Evolutionary conservation across 2,113 vertebrate genomes (phyloP), one percentile per base, ranked within the genome.

Genomic region (Dicerorhinus sumatrensis): DNA sequence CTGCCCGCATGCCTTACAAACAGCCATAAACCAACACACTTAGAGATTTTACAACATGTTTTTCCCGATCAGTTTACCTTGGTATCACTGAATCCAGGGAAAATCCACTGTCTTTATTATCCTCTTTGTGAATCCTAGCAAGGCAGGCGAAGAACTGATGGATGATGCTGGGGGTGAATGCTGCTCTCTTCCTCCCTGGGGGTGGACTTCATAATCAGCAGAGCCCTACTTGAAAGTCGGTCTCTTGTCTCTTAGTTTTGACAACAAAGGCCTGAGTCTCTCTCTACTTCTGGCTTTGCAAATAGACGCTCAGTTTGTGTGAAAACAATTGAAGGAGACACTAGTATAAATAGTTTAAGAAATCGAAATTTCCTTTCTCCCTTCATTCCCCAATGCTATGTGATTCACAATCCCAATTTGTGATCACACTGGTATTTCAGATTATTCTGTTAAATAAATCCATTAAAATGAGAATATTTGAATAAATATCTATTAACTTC

Each of bases 211-310:
- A 12, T 39, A 81, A 81, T 46, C 33, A 81, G 33, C 70, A 85
- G 33, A 89, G 67, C 29, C 39, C 76, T 77, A 36, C 21, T 95
- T 91, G 84, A 84, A 75, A 48, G 83, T 60, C n/a, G 93, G 42
- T 72, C 65, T 88, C 39, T 85, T 36, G 58, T 42, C 23, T 94
- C 27, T 86, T 85, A 54, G 75, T 89, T 97, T 95, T 94, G 72
- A 65, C 56, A 72, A 46, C 17, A 67, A 63, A 60, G 51, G 23
- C 14, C 42, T 65, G 80, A 79, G 18, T 75, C 73, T 16, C 13
- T 88, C 29, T 42, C 75, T 87, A 76, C 13, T 92, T 93, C 60
- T 46, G 14, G 33, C 69, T 91, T 91, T 94, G 75, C 46, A 93
- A 91, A 79, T 87, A 60, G 91, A 6, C 79, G 56, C 5, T 39